Conservation (phyloP, 2,888 invertebrate species). For the Tenthredo scrophulariae region DNA sequence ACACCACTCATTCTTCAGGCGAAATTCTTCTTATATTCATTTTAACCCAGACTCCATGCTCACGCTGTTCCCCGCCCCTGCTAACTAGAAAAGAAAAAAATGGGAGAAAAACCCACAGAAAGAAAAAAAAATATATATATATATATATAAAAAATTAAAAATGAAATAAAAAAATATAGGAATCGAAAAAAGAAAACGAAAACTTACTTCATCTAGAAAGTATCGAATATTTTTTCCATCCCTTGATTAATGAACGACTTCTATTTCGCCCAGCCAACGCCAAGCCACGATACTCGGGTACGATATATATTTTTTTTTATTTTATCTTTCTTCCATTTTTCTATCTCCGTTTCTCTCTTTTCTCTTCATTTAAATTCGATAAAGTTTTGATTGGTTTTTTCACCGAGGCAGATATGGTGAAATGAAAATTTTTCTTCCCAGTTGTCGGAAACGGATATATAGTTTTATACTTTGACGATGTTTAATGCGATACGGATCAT, state of each 20-base stretch:
- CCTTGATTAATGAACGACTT: neutral
- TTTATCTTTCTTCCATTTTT: neutral
- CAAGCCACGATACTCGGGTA: neutral
- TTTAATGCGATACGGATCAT: neutral
- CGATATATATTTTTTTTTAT: too few species aligned
- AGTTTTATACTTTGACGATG: neutral
- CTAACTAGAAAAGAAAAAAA: neutral
- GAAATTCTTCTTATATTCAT: neutral
- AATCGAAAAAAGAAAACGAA: neutral
- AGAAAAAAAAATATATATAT: neutral
- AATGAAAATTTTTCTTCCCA: neutral
- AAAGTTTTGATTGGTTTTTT: conserved; percentile 46
- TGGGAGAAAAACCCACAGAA: neutral
- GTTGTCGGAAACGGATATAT: neutral
- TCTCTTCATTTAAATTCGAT: conserved; percentile 42
- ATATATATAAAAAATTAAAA: too few species aligned
- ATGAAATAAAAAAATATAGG: neutral
- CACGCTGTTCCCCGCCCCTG: neutral
- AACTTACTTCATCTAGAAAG: neutral
- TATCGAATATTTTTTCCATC: neutral
- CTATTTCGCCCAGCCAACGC: neutral
- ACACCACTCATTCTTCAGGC: neutral
- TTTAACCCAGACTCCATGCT: neutral
- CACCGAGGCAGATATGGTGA: neutral
- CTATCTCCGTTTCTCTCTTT: neutral